Percentiles rank a stretch among this genome's conserved stretches.
These are phyloP conservation scores for Agrotis clavis DNA, from an alignment of 2,888 invertebrate genomes.

Conservation along the genomic window DNA sequence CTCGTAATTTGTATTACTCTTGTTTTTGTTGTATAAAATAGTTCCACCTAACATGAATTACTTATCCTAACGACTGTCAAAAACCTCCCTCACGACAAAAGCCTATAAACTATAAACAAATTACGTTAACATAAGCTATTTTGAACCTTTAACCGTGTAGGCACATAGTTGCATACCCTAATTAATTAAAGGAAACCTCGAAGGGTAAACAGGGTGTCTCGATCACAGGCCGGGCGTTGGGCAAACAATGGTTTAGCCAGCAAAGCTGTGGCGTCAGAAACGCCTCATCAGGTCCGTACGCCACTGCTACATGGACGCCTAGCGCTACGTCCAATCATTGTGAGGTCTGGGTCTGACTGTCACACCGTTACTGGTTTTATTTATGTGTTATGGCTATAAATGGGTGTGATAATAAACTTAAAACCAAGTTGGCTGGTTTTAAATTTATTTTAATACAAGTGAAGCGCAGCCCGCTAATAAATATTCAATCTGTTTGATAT, in stretches of 20 bases:
- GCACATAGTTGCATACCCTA: conserved; percentile 33
- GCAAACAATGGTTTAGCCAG: conserved; percentile 80
- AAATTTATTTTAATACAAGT: too few relatives aligned
- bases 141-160: conserved; percentile 16
- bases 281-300: conserved; percentile 79
- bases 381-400: not conserved
- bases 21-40: too few relatives aligned
- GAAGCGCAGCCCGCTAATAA: too few relatives aligned
- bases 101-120: not conserved
- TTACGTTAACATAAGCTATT: conserved; percentile 7
- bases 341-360: conserved; percentile 55
- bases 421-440: too few relatives aligned
- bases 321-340: conserved; percentile 74
- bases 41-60: not conserved
- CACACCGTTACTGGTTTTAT: conserved; percentile 58
- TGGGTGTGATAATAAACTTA: too few relatives aligned
- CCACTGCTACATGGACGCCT: conserved; percentile 64
- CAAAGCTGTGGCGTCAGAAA: conserved; percentile 70
- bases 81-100: not conserved
- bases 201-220: conserved; percentile 49
- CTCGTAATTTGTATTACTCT: too few relatives aligned
- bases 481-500: too few relatives aligned
- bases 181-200: conserved; percentile 58
- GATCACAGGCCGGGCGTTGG: conserved; percentile 61
- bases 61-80: too few relatives aligned